Percentiles rank a stretch among this genome's conserved stretches.
These are phyloP conservation scores for Chrysomela aeneicollis DNA, from an alignment of 2,888 invertebrate species.

Conservation along the genomic window DNA sequence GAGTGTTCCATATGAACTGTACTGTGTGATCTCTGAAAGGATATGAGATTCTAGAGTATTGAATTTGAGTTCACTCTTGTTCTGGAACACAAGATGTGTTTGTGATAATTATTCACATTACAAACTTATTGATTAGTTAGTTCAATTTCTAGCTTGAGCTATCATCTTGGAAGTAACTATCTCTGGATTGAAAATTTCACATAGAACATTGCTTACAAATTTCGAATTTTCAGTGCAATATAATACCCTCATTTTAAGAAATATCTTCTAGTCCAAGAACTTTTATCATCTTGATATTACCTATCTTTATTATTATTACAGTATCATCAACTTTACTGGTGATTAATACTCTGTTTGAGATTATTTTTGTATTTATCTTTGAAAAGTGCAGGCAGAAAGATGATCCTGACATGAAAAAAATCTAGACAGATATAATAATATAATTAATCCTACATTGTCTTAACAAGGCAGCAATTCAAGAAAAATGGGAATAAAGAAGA, in stretches of 20 bases:
- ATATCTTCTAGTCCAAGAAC: neutral
- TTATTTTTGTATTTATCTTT: neutral
- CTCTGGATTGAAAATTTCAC: neutral
- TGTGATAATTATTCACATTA: constrained; percentile 8
- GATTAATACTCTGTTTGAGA: neutral
- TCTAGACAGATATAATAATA: too few species aligned
- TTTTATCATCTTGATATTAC: too few species aligned
- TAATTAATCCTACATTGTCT: too few species aligned
- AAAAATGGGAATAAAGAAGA: too few species aligned
- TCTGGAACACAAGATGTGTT: constrained; percentile 4
- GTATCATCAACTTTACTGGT: too few species aligned
- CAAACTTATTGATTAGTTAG: constrained; percentile 13
- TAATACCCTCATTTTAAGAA: neutral
- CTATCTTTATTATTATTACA: neutral
- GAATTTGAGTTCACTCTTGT: constrained; percentile 16
- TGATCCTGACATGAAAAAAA: too few species aligned
- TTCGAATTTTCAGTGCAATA: neutral
- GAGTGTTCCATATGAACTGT: constrained; percentile 41
- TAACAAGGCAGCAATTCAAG: too few species aligned
- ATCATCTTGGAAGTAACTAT: constrained; percentile 9
- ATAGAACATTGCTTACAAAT: neutral
- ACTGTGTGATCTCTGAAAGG: constrained; percentile 39
- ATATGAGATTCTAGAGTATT: constrained; percentile 25
- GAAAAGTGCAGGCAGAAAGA: too few species aligned
- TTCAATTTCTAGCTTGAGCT: constrained; percentile 14